These are phyloP conservation scores for Andrena praecox DNA, from an alignment of 2,888 invertebrate species.

Conservation along the genomic window DNA sequence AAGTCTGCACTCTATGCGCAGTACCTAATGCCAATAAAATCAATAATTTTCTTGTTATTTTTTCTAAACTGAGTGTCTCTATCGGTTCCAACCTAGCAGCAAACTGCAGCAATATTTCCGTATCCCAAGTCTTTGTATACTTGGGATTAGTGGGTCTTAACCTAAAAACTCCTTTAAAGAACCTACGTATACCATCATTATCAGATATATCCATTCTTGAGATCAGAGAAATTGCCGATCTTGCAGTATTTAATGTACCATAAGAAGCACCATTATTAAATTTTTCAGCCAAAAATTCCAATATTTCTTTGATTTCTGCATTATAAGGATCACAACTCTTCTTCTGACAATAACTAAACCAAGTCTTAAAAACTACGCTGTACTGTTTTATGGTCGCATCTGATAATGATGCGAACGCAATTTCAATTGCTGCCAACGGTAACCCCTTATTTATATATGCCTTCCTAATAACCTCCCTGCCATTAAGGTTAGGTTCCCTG, in stretches of 20 bases:
- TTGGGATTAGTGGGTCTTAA: slow-evolving; percentile 46
- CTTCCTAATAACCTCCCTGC: slow-evolving; percentile 72
- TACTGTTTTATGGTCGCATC: slow-evolving; percentile 56
- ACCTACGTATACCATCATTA: slow-evolving; percentile 26
- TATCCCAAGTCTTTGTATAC: slow-evolving; percentile 54
- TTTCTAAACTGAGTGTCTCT: slow-evolving; percentile 21
- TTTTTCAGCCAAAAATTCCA: slow-evolving; percentile 40
- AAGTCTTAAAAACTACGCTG: slow-evolving; percentile 38
- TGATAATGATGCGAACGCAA: slow-evolving; percentile 43
- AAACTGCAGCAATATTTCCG: slow-evolving; percentile 37
- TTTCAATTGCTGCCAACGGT: slow-evolving; percentile 44
- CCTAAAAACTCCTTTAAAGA: slow-evolving; percentile 46
- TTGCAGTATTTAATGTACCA: slow-evolving; percentile 44
- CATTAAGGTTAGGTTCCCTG: slow-evolving; percentile 66
- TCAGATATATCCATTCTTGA: slow-evolving; percentile 35
- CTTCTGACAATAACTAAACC: slow-evolving; percentile 35
- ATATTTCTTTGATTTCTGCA: slow-evolving; percentile 1
- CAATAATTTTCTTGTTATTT: slow-evolving; percentile 40
- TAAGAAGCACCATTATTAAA: slow-evolving; percentile 40
- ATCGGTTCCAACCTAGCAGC: slow-evolving; percentile 36
- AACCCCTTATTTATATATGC: slow-evolving; percentile 54
- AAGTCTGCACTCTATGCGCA: slow-evolving; percentile 58
- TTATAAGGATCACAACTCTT: slow-evolving; percentile 1
- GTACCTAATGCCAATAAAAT: slow-evolving; percentile 55
- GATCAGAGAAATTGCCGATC: slow-evolving; percentile 48